Evolutionary conservation across 2,113 vertebrate genomes (phyloP).

Genomic region (Anser cygnoides): DNA sequence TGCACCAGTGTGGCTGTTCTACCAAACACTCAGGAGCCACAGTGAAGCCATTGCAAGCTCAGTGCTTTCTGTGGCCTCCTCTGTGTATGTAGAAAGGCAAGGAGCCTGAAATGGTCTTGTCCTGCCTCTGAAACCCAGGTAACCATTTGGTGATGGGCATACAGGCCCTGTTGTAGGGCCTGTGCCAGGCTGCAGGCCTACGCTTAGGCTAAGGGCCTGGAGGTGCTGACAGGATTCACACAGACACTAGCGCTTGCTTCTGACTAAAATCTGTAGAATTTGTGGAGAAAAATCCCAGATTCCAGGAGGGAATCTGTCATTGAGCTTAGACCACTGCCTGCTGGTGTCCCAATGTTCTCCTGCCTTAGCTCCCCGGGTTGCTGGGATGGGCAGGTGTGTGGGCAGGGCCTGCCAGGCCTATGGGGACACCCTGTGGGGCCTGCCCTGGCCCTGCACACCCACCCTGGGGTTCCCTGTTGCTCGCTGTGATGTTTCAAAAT

Average conservation of each 20-base stretch:
- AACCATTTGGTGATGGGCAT: no score
- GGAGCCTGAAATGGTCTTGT: not conserved
- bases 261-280: no score
- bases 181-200: not conserved
- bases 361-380: not conserved
- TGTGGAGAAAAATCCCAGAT: not conserved
- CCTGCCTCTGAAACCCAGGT: rapidly evolving
- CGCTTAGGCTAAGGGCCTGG: rapidly evolving
- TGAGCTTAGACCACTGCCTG: not conserved
- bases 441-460: not conserved
- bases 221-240: not conserved
- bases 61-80: not conserved
- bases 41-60: rapidly evolving
- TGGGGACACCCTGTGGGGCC: not conserved
- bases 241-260: rapidly evolving
- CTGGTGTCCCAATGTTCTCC: no score
- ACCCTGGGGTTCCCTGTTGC: not conserved
- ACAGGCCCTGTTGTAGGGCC: not conserved
- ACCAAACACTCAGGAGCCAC: rapidly evolving
- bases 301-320: not conserved
- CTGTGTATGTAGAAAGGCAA: rapidly evolving
- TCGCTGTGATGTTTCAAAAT: not conserved
- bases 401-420: no score
- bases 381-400: not conserved
- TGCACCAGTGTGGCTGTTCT: rapidly evolving